These are phyloP conservation scores for Acanthochromis polyacanthus DNA, from an alignment of 2,113 vertebrate genomes.

Conservation along the genomic window DNA sequence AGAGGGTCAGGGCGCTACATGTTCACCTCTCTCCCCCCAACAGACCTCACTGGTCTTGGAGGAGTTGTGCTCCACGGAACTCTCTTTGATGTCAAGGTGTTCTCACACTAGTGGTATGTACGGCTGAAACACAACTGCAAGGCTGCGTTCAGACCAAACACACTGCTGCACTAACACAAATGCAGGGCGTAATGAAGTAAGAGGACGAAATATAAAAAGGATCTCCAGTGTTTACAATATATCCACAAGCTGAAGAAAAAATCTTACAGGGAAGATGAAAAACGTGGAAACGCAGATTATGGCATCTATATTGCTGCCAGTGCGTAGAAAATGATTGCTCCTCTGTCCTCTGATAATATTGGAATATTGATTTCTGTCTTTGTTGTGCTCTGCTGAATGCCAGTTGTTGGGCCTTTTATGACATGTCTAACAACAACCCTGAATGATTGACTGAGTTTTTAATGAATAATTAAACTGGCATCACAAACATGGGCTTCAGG, in stretches of 20 bases:
- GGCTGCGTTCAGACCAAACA: background rate
- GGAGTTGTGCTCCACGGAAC: background rate
- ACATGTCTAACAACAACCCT: constrained; percentile 51
- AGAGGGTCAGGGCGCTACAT: background rate
- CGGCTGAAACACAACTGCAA: background rate
- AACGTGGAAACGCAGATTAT: background rate
- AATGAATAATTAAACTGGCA: constrained; percentile 69
- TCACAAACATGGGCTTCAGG: background rate
- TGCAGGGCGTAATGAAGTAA: background rate
- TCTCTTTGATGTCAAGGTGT: background rate
- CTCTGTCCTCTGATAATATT: constrained; percentile 53
- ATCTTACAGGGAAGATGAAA: constrained; percentile 1
- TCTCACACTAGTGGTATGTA: background rate
- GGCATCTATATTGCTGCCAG: background rate
- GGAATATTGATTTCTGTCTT: constrained; percentile 61
- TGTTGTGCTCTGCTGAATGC: constrained; percentile 58
- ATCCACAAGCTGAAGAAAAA: background rate
- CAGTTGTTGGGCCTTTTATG: constrained; percentile 56
- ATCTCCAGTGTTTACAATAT: background rate
- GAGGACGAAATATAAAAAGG: background rate
- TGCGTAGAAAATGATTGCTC: constrained; percentile 19
- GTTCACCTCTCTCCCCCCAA: constrained; percentile 10
- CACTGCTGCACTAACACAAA: background rate
- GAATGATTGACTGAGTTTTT: constrained; percentile 50
- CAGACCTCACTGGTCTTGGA: background rate